These are phyloP conservation scores for Tapirus indicus DNA, from an alignment of 2,797 vertebrate species.

Conservation along the genomic window DNA sequence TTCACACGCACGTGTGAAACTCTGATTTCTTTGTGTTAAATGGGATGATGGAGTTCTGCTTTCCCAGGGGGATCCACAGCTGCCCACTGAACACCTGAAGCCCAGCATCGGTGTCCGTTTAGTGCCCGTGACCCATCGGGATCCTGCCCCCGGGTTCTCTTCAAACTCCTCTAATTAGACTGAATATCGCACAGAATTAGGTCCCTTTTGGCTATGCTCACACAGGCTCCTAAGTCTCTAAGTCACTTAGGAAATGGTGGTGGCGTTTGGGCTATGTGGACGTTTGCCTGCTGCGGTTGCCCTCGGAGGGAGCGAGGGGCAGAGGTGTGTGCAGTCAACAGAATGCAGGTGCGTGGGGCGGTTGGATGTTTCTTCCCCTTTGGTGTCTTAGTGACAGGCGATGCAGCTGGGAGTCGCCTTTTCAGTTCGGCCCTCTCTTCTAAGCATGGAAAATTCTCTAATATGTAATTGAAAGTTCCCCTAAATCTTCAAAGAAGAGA, in stretches of 20 bases:
- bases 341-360: rapidly evolving
- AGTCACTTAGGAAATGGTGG: rapidly evolving
- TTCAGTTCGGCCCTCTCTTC: neutral
- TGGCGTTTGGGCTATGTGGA: rapidly evolving
- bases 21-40: neutral
- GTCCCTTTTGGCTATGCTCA: neutral
- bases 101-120: rapidly evolving
- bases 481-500: conserved; percentile 58
- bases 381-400: neutral
- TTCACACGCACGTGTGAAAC: rapidly evolving
- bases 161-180: neutral
- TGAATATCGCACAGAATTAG: rapidly evolving
- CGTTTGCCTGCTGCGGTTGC: rapidly evolving
- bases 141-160: no score
- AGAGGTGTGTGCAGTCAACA: rapidly evolving
- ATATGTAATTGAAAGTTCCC: neutral
- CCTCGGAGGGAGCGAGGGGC: neutral
- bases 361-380: neutral
- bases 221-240: neutral
- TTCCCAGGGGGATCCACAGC: rapidly evolving
- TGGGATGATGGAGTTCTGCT: rapidly evolving
- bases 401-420: neutral
- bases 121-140: rapidly evolving
- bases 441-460: conserved; percentile 67
- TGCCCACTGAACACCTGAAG: rapidly evolving